A percentile compares a stretch with the other conserved stretches of the same genome.
Conservation (phyloP, 2,113 vertebrate species). For the Atractosteus spatula region DNA sequence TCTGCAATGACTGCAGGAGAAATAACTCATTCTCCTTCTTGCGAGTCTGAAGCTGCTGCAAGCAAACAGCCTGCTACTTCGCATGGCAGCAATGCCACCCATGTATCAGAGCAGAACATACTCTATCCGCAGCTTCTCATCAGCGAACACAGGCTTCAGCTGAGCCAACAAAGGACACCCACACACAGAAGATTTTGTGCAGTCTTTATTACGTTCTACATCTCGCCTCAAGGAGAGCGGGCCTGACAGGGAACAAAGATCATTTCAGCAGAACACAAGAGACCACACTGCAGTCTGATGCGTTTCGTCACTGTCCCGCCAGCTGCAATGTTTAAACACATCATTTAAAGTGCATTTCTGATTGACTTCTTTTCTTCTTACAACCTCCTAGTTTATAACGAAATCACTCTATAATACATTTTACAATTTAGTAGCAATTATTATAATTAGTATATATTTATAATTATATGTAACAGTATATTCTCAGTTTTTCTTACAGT, state of each 20-base stretch:
- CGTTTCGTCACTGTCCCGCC: not conserved
- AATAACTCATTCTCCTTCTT: too few species aligned
- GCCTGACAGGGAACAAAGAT: slow-evolving; percentile 36
- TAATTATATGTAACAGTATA: slow-evolving; percentile 31
- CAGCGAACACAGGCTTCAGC: too few species aligned
- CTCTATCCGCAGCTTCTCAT: too few species aligned
- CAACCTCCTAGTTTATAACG: not conserved
- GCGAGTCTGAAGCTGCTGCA: too few species aligned
- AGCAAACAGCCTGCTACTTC: too few species aligned
- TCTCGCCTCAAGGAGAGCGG: slow-evolving; percentile 21
- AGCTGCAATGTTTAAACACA: not conserved
- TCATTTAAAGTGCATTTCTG: slow-evolving; percentile 55
- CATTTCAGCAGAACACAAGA: not conserved
- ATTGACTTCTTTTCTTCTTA: slow-evolving; percentile 23
- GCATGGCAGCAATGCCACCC: too few species aligned
- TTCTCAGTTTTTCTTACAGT: slow-evolving; percentile 21
- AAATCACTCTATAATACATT: not conserved
- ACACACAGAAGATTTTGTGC: slow-evolving; percentile 10
- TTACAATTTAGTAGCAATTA: slow-evolving; percentile 21
- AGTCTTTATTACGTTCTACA: slow-evolving; percentile 37
- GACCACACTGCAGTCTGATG: not conserved
- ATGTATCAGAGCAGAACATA: too few species aligned
- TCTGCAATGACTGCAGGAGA: too few species aligned
- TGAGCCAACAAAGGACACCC: not conserved
- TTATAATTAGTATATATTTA: slow-evolving; percentile 22